Base-by-base conservation (phyloP, 2,888 invertebrate species). In the Netelia fuscicornis region DNA sequence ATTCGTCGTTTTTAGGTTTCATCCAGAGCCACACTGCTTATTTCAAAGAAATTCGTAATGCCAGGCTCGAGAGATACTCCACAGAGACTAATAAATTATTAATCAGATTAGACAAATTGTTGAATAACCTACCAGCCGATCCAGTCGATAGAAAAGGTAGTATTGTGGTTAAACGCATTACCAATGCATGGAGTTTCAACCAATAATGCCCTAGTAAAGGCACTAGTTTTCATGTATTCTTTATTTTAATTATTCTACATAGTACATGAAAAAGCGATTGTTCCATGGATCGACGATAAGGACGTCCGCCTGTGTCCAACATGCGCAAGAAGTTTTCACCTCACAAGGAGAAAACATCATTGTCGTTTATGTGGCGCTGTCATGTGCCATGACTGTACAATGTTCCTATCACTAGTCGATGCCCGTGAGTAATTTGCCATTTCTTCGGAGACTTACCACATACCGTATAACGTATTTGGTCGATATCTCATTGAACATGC, bases 81-180 rank as follows among this genome's bases (percentile, higher is more conserved):
- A 97, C 98, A 10, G 98, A 99, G 94, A 99, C 99, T 1, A 99
- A 99, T 93, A 99, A 98, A 94, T 94, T 99, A 79, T 95, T 99
- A 71, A 98, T 99, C 92, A 95, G 99, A 88, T 94, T 99, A 89
- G 98, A 99, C 94, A 98, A 98, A 93, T 95, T 99, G 83, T 95
- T 99, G 52, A 96, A 96, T 89, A 97, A 98, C 92, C 96, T 97
- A 94, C 97, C 98, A 5, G 94, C 94, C 87, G 97, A 97, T 90
- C 96, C 96, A 13, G 95, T 96, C 74, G 96, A 96, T 91, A 95
- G 97, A 87, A 97, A 97, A 94, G 96, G 96, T 91, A 95, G 82
- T 1, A 30, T 54, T 37, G 1, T 37, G 37, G 37, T 6, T 37
- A 37, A 37, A 6, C 37, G 37, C 37, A 6, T 1, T 37, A 8